Base-by-base conservation (phyloP, 2,888 invertebrate species). In the Quadroppia sp. region DNA sequence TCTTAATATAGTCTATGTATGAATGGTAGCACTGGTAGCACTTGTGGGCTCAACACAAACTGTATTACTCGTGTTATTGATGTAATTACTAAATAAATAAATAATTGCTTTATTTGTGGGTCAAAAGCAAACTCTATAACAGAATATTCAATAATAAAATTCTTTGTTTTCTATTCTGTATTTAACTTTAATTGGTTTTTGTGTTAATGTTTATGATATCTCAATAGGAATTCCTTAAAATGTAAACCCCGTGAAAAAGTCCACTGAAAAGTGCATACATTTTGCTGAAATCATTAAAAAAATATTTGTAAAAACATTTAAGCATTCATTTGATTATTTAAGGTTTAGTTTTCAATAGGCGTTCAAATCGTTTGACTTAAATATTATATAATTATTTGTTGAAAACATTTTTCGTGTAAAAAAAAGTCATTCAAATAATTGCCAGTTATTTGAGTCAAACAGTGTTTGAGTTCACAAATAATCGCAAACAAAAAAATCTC, bases 71-170 rank as follows among this genome's bases (percentile, higher is more conserved):
- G 23, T 53, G 23, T 53, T 53, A 53, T 53, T 53, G 11, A 23
- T 53, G 53, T 53, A 25, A 53, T 53, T 53, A 53, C 53, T 53
- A 53, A 53, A 53, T 53, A 53, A 53, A 53, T 53, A 53, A 53
- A 53, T 53, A 53, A 20, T 6, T 23, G 9, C 13, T 25, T 25
- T 6, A 53, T 13, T 53, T 53, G 53, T 25, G 45, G 45, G 45
- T 45, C 45, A 45, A 53, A 53, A 25, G 25, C 53, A 53, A 45
- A 15, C 11, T 15, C 2, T 15, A 45, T 17, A n/a, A n/a, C n/a
- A 45, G 53, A 53, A 53, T 53, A n/a, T n/a, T n/a, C n/a, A n/a
- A n/a, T 53, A 9, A 53, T 25, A 25, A 53, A 53, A 53, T 25
- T 53, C 53, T 53, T 53, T 53, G 53, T 53, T 53, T 53, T 53